A percentile compares a stretch with the other conserved stretches of the same genome.
Evolutionary conservation across 2,888 invertebrate species (phyloP).

Genomic region (Noctua janthe): DNA sequence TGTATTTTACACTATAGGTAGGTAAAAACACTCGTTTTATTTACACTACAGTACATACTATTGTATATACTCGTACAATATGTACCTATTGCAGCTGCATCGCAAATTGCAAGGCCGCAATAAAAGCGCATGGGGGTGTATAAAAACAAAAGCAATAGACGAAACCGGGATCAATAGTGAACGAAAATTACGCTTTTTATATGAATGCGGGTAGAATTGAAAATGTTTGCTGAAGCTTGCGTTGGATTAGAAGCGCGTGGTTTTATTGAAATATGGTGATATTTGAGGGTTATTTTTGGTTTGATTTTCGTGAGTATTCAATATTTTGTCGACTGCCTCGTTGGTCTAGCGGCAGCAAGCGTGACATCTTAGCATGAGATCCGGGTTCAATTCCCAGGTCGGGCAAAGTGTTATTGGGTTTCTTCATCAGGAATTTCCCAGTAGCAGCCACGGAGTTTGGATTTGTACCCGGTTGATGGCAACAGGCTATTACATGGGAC

Average conservation of each 20-base stretch:
- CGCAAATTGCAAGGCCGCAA: conserved; percentile 53
- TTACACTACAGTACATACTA: conserved; percentile 52
- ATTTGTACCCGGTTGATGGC: too few relatives aligned
- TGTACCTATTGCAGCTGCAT: conserved; percentile 47
- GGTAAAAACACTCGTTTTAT: conserved; percentile 57
- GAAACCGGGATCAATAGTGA: conserved; percentile 63
- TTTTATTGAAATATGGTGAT: conserved; percentile 36
- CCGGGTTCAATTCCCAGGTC: too few relatives aligned
- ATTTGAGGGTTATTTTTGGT: conserved; percentile 3
- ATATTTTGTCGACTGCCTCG: not conserved
- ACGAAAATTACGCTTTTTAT: conserved; percentile 60
- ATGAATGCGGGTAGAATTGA: conserved; percentile 55
- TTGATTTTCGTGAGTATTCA: not conserved
- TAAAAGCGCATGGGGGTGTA: conserved; percentile 68
- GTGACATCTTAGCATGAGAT: too few relatives aligned
- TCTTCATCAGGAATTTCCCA: too few relatives aligned
- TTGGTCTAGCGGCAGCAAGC: too few relatives aligned
- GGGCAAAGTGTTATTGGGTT: too few relatives aligned
- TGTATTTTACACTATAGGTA: conserved; percentile 34
- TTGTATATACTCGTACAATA: conserved; percentile 9
- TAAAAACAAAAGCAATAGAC: conserved; percentile 67
- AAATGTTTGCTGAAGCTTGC: conserved; percentile 47
- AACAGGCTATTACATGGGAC: too few relatives aligned
- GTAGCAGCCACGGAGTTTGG: too few relatives aligned
- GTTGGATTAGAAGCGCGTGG: conserved; percentile 49